Evolutionary conservation across 2,888 invertebrate species (phyloP).

Genomic region (Volucella zonaria): DNA sequence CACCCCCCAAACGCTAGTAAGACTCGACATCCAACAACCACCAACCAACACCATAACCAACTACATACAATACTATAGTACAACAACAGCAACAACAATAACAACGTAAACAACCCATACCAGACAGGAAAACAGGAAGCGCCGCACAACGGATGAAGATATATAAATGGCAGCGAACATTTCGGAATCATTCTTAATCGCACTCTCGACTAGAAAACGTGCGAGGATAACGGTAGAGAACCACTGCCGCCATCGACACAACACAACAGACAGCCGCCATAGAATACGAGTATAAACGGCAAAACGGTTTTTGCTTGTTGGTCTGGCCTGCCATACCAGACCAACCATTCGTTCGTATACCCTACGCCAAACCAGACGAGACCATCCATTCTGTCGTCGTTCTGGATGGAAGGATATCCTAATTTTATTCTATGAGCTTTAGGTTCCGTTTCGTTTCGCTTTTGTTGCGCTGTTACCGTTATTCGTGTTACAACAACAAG

Average conservation of each 20-base stretch:
- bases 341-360: slow-evolving; percentile 2
- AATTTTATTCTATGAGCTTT: slow-evolving; percentile 64
- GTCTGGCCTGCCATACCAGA: background rate
- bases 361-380: slow-evolving; percentile 47
- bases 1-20: slow-evolving; percentile 44
- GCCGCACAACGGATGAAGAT: slow-evolving; percentile 69
- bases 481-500: too few relatives aligned
- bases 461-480: slow-evolving; percentile 44
- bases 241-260: slow-evolving; percentile 41
- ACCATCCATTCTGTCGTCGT: slow-evolving; percentile 60
- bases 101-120: slow-evolving; percentile 68
- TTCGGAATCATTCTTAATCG: slow-evolving; percentile 72
- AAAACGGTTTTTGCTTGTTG: background rate
- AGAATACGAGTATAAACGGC: slow-evolving; percentile 17
- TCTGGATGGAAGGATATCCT: slow-evolving; percentile 73
- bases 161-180: slow-evolving; percentile 70
- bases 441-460: slow-evolving; percentile 61
- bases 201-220: slow-evolving; percentile 71
- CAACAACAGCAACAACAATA: slow-evolving; percentile 38
- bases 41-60: slow-evolving; percentile 26
- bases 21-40: slow-evolving; percentile 15
- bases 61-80: background rate
- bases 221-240: slow-evolving; percentile 62
- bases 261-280: background rate
- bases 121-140: slow-evolving; percentile 71